Evolutionary conservation across 1,140 invertebrate genomes (phyloP).

Genomic region (Caerostris darwini): DNA sequence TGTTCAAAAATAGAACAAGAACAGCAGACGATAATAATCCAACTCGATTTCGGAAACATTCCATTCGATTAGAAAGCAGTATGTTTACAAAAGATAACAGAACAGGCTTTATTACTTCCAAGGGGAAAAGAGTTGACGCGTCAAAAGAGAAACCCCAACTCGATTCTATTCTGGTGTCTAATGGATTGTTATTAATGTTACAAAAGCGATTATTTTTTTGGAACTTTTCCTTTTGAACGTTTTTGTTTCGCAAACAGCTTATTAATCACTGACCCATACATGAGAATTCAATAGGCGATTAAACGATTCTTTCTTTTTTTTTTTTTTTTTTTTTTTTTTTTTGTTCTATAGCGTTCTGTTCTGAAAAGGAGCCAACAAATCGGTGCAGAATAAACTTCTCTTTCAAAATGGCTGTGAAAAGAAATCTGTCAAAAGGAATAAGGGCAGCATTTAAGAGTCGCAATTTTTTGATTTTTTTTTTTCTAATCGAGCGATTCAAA

Average conservation of each 20-base stretch:
- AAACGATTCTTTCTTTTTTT: background rate
- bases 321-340: no score
- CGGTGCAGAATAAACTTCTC: background rate
- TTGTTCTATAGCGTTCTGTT: background rate
- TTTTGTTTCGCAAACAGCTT: background rate
- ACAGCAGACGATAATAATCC: background rate
- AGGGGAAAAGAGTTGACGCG: background rate
- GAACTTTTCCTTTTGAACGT: background rate
- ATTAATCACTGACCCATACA: conserved; percentile 4
- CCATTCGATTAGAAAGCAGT: conserved; percentile 3
- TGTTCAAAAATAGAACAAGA: background rate
- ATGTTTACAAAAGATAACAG: background rate
- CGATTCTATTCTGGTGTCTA: background rate
- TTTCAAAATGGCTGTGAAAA: background rate
- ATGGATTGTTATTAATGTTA: conserved; percentile 6
- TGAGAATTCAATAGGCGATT: background rate
- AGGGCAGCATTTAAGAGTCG: background rate
- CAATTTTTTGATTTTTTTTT: no score
- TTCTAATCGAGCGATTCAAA: background rate
- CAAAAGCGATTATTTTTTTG: background rate
- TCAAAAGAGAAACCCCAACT: background rate
- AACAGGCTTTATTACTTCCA: background rate
- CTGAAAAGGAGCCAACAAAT: background rate
- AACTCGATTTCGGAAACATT: background rate
- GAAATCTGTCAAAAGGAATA: background rate